These are phyloP conservation scores for Grallaria varia DNA, from an alignment of 2,113 vertebrate genomes.

Conservation along the genomic window DNA sequence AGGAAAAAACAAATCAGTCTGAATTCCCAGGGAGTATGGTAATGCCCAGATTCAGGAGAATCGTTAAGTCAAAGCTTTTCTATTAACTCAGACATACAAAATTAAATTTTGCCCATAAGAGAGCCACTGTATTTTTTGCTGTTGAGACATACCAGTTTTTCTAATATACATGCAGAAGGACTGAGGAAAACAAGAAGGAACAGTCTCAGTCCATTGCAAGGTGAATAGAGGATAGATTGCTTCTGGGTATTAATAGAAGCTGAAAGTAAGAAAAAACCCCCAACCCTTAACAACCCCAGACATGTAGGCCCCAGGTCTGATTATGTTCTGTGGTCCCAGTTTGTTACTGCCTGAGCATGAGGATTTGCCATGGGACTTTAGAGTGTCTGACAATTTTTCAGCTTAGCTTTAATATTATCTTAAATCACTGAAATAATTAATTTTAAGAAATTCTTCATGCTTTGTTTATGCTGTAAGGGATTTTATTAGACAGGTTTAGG, in stretches of 20 bases:
- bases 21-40: not conserved
- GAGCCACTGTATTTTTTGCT: not conserved
- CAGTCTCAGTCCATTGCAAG: not conserved
- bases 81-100: not conserved
- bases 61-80: not conserved
- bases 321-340: not conserved
- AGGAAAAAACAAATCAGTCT: not conserved
- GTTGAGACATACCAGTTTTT: not conserved
- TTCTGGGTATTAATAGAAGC: not conserved
- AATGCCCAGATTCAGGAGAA: not conserved
- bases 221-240: not conserved
- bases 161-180: not conserved
- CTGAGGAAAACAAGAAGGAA: not conserved
- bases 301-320: not conserved
- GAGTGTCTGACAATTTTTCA: not conserved
- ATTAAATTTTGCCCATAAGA: not conserved
- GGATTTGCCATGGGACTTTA: not conserved
- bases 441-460: not conserved
- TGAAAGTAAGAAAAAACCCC: not conserved
- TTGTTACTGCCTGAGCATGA: not conserved
- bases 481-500: slow-evolving; percentile 44
- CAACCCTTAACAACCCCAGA: not conserved
- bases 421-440: slow-evolving; percentile 42
- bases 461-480: slow-evolving; percentile 33
- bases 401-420: slow-evolving; percentile 29